Percentiles rank a stretch among this genome's conserved stretches.
These are phyloP conservation scores for Teinopalpus imperialis DNA, from an alignment of 2,888 invertebrate species.

Conservation along the genomic window DNA sequence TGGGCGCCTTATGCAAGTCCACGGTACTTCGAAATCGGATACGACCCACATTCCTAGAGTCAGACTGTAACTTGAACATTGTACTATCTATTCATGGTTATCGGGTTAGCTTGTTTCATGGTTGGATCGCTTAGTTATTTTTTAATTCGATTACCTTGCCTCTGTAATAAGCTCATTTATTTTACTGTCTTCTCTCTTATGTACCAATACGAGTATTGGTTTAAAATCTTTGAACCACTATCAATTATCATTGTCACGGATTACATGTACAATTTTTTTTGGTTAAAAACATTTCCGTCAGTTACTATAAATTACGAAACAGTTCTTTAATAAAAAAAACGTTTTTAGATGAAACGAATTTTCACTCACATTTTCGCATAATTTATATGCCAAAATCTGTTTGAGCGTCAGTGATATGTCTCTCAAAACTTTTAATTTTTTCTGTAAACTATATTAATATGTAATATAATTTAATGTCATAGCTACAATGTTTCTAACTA, in stretches of 20 bases:
- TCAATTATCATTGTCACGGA: too few relatives aligned
- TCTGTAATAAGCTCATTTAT: not conserved
- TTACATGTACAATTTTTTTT: too few relatives aligned
- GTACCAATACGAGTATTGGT: too few relatives aligned
- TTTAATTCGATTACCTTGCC: conserved; percentile 22
- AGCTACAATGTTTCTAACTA: conserved; percentile 17
- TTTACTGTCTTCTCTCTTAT: too few relatives aligned
- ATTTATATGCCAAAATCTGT: conserved; percentile 1
- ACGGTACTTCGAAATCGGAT: conserved; percentile 66
- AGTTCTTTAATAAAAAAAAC: too few relatives aligned
- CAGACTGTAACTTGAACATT: conserved; percentile 59
- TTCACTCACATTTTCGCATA: not conserved
- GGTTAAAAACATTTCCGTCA: too few relatives aligned
- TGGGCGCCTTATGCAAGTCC: conserved; percentile 50
- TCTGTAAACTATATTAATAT: not conserved
- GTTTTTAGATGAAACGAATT: too few relatives aligned
- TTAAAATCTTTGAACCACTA: too few relatives aligned
- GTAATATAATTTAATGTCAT: conserved; percentile 13
- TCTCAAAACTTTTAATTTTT: conserved; percentile 2
- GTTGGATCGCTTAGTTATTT: conserved; percentile 21
- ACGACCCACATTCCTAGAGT: conserved; percentile 68
- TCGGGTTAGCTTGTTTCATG: conserved; percentile 17
- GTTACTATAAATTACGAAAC: too few relatives aligned
- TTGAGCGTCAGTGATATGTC: conserved; percentile 1
- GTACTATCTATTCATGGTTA: conserved; percentile 41